Evolutionary conservation across 2,888 invertebrate genomes (phyloP).

Genomic region (Himalopsyche anomala): DNA sequence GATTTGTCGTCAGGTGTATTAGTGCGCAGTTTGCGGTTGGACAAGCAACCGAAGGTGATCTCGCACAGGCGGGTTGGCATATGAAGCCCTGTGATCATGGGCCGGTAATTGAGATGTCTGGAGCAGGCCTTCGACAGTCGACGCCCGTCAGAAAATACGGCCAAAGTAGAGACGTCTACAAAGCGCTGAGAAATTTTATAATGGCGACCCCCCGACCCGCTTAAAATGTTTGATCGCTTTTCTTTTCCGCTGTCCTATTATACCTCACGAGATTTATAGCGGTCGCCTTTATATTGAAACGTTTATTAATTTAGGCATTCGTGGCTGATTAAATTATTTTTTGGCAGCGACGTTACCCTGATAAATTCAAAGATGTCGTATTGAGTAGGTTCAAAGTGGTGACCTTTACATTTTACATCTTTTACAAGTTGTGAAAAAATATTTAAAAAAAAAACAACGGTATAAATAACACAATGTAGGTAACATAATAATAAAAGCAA

Average conservation of each 20-base stretch:
- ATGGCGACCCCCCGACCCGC: neutral
- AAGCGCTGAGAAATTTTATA: slow-evolving; percentile 4
- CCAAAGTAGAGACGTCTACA: neutral
- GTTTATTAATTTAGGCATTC: slow-evolving; percentile 22
- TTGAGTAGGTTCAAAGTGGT: too few species aligned
- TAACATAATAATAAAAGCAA: too few species aligned
- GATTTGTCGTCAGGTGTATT: neutral
- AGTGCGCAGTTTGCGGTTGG: neutral
- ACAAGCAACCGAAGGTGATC: neutral
- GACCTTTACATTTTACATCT: too few species aligned
- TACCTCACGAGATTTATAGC: neutral
- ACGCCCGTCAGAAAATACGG: neutral
- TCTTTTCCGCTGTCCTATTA: slow-evolving; percentile 9
- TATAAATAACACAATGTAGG: too few species aligned
- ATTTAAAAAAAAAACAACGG: too few species aligned
- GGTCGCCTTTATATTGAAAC: slow-evolving; percentile 24
- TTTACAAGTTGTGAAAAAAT: too few species aligned
- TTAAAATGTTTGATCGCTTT: slow-evolving; percentile 16
- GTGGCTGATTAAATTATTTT: slow-evolving; percentile 1
- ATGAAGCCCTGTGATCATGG: slow-evolving; percentile 11
- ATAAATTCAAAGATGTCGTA: too few species aligned
- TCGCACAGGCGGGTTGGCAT: neutral
- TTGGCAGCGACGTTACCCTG: neutral
- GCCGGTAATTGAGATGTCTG: slow-evolving; percentile 19
- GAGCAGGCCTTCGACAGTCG: slow-evolving; percentile 14